These are phyloP conservation scores for Peromyscus attwateri DNA, from an alignment of 2,797 vertebrate genomes.

Conservation along the genomic window DNA sequence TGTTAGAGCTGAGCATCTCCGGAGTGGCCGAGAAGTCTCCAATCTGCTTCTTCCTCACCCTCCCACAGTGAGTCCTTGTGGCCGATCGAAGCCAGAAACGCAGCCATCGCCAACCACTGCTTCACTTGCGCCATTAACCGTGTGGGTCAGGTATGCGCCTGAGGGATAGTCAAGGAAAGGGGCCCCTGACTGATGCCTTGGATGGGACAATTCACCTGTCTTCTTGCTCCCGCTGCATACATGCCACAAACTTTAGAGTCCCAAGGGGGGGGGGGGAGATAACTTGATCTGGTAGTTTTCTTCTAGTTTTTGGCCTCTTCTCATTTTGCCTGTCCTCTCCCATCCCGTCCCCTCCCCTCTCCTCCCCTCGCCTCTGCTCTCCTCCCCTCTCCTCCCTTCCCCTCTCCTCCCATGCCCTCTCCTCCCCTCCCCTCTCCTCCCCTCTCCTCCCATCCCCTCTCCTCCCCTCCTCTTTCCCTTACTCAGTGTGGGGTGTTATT, in stretches of 20 bases:
- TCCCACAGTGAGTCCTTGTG: slow-evolving; percentile 95
- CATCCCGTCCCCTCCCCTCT: neutral
- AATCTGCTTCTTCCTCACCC: neutral
- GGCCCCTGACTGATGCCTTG: no score
- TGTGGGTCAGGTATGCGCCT: slow-evolving; percentile 93
- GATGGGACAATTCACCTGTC: neutral
- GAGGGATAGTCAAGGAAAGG: neutral
- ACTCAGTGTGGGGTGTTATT: neutral
- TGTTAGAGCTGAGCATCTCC: neutral
- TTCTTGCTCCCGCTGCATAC: neutral
- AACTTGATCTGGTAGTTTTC: neutral
- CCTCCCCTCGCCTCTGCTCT: neutral
- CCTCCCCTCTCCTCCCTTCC: no score
- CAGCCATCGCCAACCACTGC: slow-evolving; percentile 97
- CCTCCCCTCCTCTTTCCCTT: neutral
- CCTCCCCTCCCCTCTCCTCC: neutral
- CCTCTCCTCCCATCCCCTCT: no score
- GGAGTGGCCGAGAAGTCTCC: neutral
- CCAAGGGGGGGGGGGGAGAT: neutral
- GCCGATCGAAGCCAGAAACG: slow-evolving; percentile 96
- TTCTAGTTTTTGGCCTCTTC: neutral
- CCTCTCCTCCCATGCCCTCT: no score
- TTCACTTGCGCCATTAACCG: slow-evolving; percentile 99
- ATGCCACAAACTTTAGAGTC: neutral
- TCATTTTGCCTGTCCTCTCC: no score